These are phyloP conservation scores for Catagonus wagneri DNA, from an alignment of 2,113 vertebrate genomes.

Conservation along the genomic window DNA sequence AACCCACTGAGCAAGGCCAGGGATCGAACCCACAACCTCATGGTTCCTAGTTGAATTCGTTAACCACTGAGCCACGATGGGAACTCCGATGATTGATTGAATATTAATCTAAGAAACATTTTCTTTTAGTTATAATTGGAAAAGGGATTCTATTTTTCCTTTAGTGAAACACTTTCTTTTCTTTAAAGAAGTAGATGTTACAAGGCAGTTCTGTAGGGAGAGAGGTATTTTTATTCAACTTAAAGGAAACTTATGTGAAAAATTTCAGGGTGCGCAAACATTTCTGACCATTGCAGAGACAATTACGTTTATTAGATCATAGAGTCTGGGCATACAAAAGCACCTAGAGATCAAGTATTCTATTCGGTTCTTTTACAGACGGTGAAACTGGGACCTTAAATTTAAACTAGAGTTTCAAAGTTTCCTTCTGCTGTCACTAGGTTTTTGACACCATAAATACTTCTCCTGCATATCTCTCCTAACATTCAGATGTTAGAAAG, in stretches of 20 bases:
- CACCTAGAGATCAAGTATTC: neutral
- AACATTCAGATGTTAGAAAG: neutral
- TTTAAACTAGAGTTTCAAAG: neutral
- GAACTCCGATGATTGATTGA: neutral
- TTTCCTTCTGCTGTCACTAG: neutral
- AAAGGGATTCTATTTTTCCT: neutral
- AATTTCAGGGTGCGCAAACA: neutral
- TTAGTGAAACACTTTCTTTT: neutral
- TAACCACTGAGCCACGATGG: too few relatives aligned
- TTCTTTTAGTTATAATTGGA: conserved; percentile 12
- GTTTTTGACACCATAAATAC: neutral
- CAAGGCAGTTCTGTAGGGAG: neutral
- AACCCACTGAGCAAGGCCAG: too few relatives aligned
- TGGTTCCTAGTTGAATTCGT: too few relatives aligned
- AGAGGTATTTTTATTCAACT: conserved; percentile 11
- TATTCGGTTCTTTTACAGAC: neutral
- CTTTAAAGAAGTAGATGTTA: neutral
- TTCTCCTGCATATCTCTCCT: neutral
- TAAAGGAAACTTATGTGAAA: neutral
- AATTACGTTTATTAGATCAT: neutral
- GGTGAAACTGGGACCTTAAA: neutral
- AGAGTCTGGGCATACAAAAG: neutral
- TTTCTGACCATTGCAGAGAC: neutral
- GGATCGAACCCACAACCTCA: too few relatives aligned
- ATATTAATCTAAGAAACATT: neutral